Evolutionary conservation across 2,797 vertebrate species (phyloP).

Genomic region (Sternotherus odoratus): DNA sequence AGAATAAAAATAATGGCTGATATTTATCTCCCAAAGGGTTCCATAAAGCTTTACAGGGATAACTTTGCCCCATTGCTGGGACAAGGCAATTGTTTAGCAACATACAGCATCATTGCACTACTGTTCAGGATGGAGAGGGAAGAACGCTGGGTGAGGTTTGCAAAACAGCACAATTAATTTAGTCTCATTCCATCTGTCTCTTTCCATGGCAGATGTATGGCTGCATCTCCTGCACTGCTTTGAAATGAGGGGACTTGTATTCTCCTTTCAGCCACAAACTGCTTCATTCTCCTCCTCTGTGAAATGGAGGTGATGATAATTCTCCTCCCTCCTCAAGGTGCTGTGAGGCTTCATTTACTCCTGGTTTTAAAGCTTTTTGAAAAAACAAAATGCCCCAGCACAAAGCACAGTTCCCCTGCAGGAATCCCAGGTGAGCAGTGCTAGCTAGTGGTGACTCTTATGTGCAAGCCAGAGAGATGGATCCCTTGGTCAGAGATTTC

Average conservation of each 20-base stretch:
- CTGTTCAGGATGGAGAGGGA: not conserved
- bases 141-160: not conserved
- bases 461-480: too few species aligned
- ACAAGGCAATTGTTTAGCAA: not conserved
- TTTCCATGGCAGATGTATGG: not conserved
- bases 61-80: not conserved
- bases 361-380: not conserved
- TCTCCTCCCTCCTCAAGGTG: not conserved
- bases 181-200: not conserved
- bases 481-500: not conserved
- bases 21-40: fast-evolving
- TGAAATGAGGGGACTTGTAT: not conserved
- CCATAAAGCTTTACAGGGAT: not conserved
- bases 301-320: not conserved
- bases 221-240: not conserved
- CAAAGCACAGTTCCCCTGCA: not conserved
- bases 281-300: constrained; percentile 26
- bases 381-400: not conserved
- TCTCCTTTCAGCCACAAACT: constrained; percentile 19
- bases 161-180: not conserved
- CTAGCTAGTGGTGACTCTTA: not conserved
- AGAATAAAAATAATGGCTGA: not conserved
- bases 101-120: not conserved
- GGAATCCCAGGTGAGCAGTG: not conserved
- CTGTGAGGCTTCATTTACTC: not conserved